A percentile compares a stretch with the other conserved stretches of the same genome.
phyloP scores from a whole-genome alignment of 2,888 invertebrate genomes.

The Chaetogeoica ovagalla region DNA sequence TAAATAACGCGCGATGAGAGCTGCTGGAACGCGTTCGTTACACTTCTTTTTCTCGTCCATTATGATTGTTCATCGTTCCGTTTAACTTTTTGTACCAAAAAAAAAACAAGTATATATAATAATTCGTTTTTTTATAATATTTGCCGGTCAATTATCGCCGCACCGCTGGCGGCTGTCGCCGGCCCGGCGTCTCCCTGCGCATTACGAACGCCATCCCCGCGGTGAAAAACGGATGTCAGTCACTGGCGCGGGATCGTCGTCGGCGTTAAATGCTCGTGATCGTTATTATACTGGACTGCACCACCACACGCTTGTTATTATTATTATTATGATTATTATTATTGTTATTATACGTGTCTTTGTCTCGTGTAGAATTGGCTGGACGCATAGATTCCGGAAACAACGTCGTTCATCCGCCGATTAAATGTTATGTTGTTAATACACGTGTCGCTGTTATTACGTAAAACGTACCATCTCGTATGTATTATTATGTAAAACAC shows the following conservation, averaged over 20 bases:
- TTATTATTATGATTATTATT: no score
- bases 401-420: conserved; percentile 11
- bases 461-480: no score
- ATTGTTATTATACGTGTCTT: not conserved
- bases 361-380: conserved; percentile 6
- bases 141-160: conserved; percentile 50
- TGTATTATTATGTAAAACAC: no score
- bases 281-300: no score
- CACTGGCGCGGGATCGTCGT: conserved; percentile 21
- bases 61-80: conserved; percentile 51
- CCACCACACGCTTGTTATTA: no score
- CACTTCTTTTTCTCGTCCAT: not conserved
- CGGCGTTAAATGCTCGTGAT: not conserved
- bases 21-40: not conserved
- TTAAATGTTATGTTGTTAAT: no score
- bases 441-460: no score
- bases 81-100: conserved; percentile 26
- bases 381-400: conserved; percentile 1
- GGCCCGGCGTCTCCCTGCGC: not conserved
- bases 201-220: conserved; percentile 16
- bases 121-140: conserved; percentile 51
- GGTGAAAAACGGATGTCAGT: conserved; percentile 45
- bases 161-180: conserved; percentile 28
- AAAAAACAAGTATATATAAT: not conserved
- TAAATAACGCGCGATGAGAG: not conserved